Percentiles rank a stretch among this genome's conserved stretches.
Conservation (phyloP, 1,140 invertebrate genomes). For the Tigriopus japonicus region DNA sequence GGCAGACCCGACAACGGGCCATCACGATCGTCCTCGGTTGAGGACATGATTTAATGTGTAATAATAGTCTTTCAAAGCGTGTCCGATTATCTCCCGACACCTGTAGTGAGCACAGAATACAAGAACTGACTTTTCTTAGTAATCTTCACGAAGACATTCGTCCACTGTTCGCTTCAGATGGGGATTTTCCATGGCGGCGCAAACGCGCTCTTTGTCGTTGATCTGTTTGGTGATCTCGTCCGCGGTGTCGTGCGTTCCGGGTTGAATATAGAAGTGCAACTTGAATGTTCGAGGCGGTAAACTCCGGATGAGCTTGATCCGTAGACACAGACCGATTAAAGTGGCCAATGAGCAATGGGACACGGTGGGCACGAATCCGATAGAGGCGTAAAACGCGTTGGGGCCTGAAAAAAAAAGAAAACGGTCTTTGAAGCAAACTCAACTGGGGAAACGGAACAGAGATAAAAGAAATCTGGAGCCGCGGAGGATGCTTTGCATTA, state of each 20-base stretch:
- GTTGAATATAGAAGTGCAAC: background rate
- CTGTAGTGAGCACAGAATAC: too few relatives aligned
- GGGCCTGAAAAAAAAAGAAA: too few relatives aligned
- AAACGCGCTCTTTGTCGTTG: slow-evolving; percentile 11
- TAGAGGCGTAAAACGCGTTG: background rate
- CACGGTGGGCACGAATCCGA: background rate
- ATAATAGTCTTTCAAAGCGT: background rate
- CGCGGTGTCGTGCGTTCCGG: background rate
- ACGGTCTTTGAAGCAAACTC: too few relatives aligned
- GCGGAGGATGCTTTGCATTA: too few relatives aligned
- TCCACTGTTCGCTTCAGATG: slow-evolving; percentile 2
- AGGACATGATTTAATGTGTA: background rate
- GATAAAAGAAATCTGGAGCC: too few relatives aligned
- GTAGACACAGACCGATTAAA: background rate
- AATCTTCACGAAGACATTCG: background rate
- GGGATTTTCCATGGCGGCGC: slow-evolving; percentile 6
- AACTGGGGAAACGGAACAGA: too few relatives aligned
- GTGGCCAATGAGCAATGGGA: background rate
- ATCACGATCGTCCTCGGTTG: background rate
- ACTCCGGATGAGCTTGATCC: background rate
- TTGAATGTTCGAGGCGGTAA: background rate
- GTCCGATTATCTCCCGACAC: too few relatives aligned
- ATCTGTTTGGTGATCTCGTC: slow-evolving; percentile 12
- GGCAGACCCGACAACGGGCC: background rate
- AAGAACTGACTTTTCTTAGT: background rate